These are phyloP conservation scores for Eueremaeus valkanovi DNA, from an alignment of 2,888 invertebrate species.

Conservation along the genomic window DNA sequence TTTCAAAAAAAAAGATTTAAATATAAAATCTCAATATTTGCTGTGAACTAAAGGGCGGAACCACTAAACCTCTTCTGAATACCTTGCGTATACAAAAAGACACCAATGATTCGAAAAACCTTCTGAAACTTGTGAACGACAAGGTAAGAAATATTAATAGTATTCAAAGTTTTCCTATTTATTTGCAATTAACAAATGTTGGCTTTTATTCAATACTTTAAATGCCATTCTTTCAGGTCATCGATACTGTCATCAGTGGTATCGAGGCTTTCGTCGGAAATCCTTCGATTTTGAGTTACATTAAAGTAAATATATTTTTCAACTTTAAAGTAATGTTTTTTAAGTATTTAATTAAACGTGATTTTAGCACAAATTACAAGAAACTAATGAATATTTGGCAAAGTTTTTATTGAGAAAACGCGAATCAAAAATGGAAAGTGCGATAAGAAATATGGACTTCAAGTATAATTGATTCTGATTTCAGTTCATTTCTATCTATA, in stretches of 20 bases:
- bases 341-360: not conserved
- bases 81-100: constrained; percentile 31
- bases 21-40: not conserved
- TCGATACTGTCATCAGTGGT: not conserved
- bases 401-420: not conserved
- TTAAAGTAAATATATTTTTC: constrained; percentile 16
- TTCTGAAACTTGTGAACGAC: not conserved
- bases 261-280: not conserved
- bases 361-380: not conserved
- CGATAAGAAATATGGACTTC: not conserved
- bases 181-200: not conserved
- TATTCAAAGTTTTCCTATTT: too few species aligned
- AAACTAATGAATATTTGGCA: not conserved
- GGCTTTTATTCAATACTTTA: not conserved
- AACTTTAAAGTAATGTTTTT: not conserved
- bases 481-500: not conserved
- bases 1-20: not conserved
- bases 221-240: not conserved
- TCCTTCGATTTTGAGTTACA: not conserved
- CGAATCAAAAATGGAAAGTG: not conserved
- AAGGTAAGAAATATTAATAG: too few species aligned
- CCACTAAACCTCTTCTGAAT: constrained; percentile 33
- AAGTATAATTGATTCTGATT: not conserved
- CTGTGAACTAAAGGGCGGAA: constrained; percentile 27
- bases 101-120: not conserved